A percentile compares a stretch with the other conserved stretches of the same genome.
Conservation (phyloP, 2,888 invertebrate species). For the Alentia gelatinosa region DNA sequence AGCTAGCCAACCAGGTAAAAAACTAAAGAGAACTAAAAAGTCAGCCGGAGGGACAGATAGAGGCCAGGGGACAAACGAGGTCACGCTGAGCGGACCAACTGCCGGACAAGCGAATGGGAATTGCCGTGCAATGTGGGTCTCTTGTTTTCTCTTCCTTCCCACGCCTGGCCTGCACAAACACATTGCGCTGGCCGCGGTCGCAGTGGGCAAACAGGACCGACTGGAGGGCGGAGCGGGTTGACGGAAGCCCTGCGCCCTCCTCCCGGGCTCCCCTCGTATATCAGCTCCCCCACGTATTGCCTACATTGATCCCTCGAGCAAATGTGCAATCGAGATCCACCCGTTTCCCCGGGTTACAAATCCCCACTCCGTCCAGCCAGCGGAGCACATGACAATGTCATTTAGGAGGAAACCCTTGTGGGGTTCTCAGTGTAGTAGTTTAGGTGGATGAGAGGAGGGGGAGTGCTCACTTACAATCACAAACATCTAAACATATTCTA, state of each 20-base stretch:
- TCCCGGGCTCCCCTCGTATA: background rate
- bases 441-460: background rate
- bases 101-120: constrained; percentile 1
- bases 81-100: background rate
- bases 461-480: background rate
- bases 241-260: background rate
- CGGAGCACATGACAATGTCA: constrained; percentile 29
- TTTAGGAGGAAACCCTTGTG: background rate
- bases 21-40: too few relatives aligned
- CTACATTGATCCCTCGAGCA: constrained; percentile 38
- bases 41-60: background rate
- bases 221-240: background rate
- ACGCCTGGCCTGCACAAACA: constrained; percentile 14
- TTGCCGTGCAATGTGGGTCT: background rate
- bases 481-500: background rate
- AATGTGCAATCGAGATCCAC: constrained; percentile 34
- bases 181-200: background rate
- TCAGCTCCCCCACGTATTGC: background rate
- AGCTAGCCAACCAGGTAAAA: too few relatives aligned
- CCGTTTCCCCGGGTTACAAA: background rate
- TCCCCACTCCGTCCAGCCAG: background rate
- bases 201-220: background rate
- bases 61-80: background rate
- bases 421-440: background rate
- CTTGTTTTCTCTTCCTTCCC: background rate